Evolutionary conservation across 2,113 vertebrate species (phyloP), one percentile per base, ranked within the genome.

Genomic region (Barbus barbus): DNA sequence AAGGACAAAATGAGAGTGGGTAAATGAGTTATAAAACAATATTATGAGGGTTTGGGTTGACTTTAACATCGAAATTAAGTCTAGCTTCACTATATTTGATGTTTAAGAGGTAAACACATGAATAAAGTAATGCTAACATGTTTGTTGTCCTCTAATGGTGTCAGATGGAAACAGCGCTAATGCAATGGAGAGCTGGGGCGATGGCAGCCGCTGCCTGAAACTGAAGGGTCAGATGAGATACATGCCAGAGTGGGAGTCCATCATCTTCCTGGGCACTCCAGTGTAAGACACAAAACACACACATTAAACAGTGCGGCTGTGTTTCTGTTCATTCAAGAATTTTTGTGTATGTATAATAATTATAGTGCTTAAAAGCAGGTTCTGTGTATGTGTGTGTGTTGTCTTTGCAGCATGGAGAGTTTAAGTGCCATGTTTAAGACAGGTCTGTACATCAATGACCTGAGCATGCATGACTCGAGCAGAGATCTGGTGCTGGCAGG

Each of bases 381-480:
- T 53, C 48, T 79, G 5, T 82, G 11, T 8, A 12, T 36, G 33
- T 81, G 24, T 83, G 14, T 78, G 24, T 72, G 41, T 72, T 22
- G 38, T 85, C 5, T 81, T 24, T 86, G 36, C 78, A 95, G 94
- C 80, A 94, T 95, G 94, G 94, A 95, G 83, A 93, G 93, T 76
- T 87, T 95, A 75, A 93, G 93, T 76, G 93, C 84, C 2, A 94
- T 95, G 93, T 95, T 94, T 73, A 93, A 93, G 85, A 95, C 93
- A 0, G 93, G 94, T 44, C 88, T 95, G 56, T 94, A 95, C 90
- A 90, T 95, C 87, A 94, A 94, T 63, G 94, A 95, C 87, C 90
- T 93, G 63, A 95, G 94, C 89, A 94, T 95, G 94, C 93, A 95
- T 11, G 91, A 95, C 91, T 95, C 93, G 85, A 95, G 93, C 87